These are phyloP conservation scores for Gambusia affinis DNA, from an alignment of 2,113 vertebrate species.

Conservation along the genomic window DNA sequence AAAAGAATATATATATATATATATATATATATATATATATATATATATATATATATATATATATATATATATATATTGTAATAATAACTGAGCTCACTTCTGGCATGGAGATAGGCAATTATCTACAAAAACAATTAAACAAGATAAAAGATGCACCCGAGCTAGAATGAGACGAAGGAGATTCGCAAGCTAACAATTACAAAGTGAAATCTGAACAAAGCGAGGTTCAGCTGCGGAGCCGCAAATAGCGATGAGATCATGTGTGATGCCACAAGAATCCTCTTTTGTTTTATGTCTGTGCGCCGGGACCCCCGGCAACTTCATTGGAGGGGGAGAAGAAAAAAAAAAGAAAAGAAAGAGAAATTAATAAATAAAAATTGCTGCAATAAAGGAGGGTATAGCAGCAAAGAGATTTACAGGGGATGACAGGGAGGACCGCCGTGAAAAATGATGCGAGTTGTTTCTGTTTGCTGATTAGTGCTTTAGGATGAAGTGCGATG, in stretches of 20 bases:
- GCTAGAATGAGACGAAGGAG: neutral
- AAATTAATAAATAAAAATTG: neutral
- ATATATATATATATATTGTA: no score
- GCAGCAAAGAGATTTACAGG: constrained; percentile 6
- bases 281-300: constrained; percentile 40
- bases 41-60: no score
- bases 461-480: neutral
- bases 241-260: constrained; percentile 43
- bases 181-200: neutral
- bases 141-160: neutral
- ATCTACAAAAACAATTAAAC: neutral
- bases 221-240: neutral
- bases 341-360: constrained; percentile 4
- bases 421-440: constrained; percentile 8
- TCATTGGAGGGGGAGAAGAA: constrained; percentile 1
- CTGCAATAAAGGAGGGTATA: constrained; percentile 2
- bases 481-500: neutral
- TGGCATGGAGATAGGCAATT: neutral
- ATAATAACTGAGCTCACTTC: constrained; percentile 21
- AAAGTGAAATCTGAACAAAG: neutral
- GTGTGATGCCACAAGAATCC: constrained; percentile 36
- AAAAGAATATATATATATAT: neutral
- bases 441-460: constrained; percentile 23
- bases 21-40: no score
- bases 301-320: neutral